Evolutionary conservation across 64 coral and sea anemone species (phyloP).

Genomic region (Dendronephthya gigantea): DNA sequence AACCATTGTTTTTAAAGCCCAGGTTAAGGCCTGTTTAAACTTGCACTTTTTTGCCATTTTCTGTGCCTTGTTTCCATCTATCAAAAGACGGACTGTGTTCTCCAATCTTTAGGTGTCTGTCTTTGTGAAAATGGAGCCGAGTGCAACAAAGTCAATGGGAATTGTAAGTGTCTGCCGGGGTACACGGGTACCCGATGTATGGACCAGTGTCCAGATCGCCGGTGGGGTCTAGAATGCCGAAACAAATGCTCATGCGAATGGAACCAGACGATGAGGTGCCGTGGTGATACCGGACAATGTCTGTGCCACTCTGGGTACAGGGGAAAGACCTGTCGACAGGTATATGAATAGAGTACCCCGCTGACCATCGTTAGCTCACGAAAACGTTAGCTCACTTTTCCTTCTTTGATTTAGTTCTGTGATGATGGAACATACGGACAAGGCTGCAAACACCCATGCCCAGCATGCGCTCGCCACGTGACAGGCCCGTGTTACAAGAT

Average conservation of each 20-base stretch:
- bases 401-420: not conserved
- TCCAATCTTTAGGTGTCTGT: not conserved
- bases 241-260: slow-evolving; percentile 21
- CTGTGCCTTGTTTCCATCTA: too few species aligned
- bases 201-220: slow-evolving; percentile 55
- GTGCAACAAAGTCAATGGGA: slow-evolving; percentile 14
- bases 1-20: slow-evolving; percentile 30
- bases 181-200: slow-evolving; percentile 60
- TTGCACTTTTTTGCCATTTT: too few species aligned
- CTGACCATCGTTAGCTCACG: too few species aligned
- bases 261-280: slow-evolving; percentile 21
- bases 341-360: too few species aligned
- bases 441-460: not conserved
- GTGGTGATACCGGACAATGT: slow-evolving; percentile 35
- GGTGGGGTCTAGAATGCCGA: slow-evolving; percentile 51
- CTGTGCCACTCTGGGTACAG: slow-evolving; percentile 46
- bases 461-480: not conserved
- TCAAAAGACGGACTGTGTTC: not conserved
- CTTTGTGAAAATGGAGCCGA: not conserved
- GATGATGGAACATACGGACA: not conserved
- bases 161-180: slow-evolving; percentile 57
- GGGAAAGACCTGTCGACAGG: slow-evolving; percentile 34
- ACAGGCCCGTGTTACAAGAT: not conserved
- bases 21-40: too few species aligned
- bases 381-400: not conserved